Base-by-base conservation (phyloP, 1,140 invertebrate genomes). In the Marisa cornuarietis region DNA sequence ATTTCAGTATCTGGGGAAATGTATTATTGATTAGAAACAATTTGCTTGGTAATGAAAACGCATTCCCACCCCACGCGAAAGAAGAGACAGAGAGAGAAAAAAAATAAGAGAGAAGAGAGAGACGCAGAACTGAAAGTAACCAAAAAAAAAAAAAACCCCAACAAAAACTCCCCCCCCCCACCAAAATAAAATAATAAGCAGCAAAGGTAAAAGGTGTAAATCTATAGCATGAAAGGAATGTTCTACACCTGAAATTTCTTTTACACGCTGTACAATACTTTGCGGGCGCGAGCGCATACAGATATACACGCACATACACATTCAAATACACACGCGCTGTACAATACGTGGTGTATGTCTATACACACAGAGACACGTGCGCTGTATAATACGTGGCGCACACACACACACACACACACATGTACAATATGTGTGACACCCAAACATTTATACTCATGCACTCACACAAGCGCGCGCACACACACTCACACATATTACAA, bases 231-330 rank as follows among this genome's bases (percentile, higher is more conserved):
- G 5, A 7, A 24, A 69, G 14, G 24, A 14, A 16, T 24, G 24
- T 3, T 11, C 66, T 14, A 11, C 16, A 24, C 24, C 14, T 31
- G 66, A 31, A 20, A 69, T 20, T 16, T 69, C 24, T 24, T 16
- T 4, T 22, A 14, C 42, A 24, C 31, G 10, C 31, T 20, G 22
- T 26, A 18, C 14, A 20, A 68, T 14, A 54, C 11, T 0, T 58
- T 14, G 4, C 71, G 22, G 14, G 42, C 51, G 51, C 71, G 49
- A n/a, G 18, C 51, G 16, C 71, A 51, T 49, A 52, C 71, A 72
- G 10, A 24, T 51, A 73, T 22, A 5, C 71, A 73, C 71, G 58
- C 71, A 73, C 71, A 24, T 22, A 71, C 31, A 71, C 71, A 71
- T 51, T 51, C 26, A 71, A 42, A 71, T 51, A 71, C 71, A 71